A percentile compares a stretch with the other conserved stretches of the same genome.
Conservation (phyloP, 1,140 invertebrate genomes). For the Conus ventricosus region DNA sequence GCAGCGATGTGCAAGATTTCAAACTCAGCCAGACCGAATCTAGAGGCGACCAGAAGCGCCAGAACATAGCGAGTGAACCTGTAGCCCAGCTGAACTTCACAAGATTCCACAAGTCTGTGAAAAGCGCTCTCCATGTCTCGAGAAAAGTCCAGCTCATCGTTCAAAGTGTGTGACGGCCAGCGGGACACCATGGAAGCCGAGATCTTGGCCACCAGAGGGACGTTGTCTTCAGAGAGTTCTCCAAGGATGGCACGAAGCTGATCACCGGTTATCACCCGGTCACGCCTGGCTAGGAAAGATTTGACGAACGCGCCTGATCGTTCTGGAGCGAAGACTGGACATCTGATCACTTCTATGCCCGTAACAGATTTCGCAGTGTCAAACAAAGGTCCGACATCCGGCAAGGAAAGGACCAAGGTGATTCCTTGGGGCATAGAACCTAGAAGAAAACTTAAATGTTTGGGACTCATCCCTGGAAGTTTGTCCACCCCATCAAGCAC, state of each 20-base stretch:
- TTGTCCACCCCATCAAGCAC: conserved; percentile 45
- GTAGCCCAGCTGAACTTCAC: conserved; percentile 41
- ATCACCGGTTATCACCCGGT: conserved; percentile 38
- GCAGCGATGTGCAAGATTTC: conserved; percentile 47
- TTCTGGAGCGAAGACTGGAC: not conserved
- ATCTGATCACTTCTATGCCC: not conserved
- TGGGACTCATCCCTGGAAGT: conserved; percentile 32
- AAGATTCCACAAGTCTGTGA: conserved; percentile 31
- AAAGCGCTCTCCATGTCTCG: conserved; percentile 35
- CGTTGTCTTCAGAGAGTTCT: conserved; percentile 29
- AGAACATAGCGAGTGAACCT: conserved; percentile 45
- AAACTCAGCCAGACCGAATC: conserved; percentile 43
- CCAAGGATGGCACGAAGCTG: conserved; percentile 34
- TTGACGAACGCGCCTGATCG: conserved; percentile 8
- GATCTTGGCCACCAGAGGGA: conserved; percentile 30
- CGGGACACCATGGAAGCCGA: conserved; percentile 12
- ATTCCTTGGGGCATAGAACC: conserved; percentile 33
- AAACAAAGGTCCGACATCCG: conserved; percentile 11
- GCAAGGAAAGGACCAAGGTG: conserved; percentile 37
- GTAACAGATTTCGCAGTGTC: conserved; percentile 28
- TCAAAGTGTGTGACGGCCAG: conserved; percentile 47
- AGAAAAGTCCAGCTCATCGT: conserved; percentile 29
- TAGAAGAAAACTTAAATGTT: conserved; percentile 37
- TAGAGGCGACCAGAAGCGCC: conserved; percentile 41
- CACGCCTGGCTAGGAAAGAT: conserved; percentile 11